Evolutionary conservation across 2,113 vertebrate species (phyloP), one percentile per base, ranked within the genome.

Genomic region (Patagioenas fasciata): DNA sequence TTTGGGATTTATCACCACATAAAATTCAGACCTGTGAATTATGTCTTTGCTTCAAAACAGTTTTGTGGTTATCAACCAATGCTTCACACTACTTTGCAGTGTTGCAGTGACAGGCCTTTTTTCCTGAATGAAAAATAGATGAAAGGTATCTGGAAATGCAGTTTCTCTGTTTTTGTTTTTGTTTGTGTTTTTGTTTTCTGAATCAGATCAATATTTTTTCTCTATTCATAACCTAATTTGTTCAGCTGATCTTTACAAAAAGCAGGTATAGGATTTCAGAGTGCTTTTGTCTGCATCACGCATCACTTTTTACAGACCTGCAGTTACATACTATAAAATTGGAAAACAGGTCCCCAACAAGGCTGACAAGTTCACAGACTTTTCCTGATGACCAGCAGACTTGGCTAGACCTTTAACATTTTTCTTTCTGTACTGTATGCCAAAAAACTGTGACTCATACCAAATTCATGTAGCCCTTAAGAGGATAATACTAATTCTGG

Each of bases 1-100:
- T 72, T 13, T 9, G 11, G 29, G 28, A 89, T 91, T 89, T 78
- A 84, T 64, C 73, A 34, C 69, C 62, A 50, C 40, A 61, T 60
- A 81, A 91, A 90, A 71, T 85, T 64, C 53, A 67, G 77, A 70
- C 48, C 65, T 56, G 29, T 86, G 72, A 95, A 81, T 93, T 86
- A 83, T 21, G 19, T 44, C 80, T 91, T 60, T 91, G 42, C 65
- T 85, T 84, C 24, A 9, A 92, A 92, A 89, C 40, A 64, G 11
- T 70, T 86, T 42, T 77, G 70, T 71, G 40, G 36, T 58, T 87
- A 66, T 81, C 73, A 47, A 47, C 44, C 79, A 54, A 56, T 29
- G 70, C 20, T 82, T 95, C 73, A 72, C 32, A 18, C 20, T 69
- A 53, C 36, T 51, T 24, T 1, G 1, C 50, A 20, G 16, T 69